A percentile compares a stretch with the other conserved stretches of the same genome.
Evolutionary conservation across 2,888 invertebrate genomes (phyloP).

Genomic region (Brachycybe producta): DNA sequence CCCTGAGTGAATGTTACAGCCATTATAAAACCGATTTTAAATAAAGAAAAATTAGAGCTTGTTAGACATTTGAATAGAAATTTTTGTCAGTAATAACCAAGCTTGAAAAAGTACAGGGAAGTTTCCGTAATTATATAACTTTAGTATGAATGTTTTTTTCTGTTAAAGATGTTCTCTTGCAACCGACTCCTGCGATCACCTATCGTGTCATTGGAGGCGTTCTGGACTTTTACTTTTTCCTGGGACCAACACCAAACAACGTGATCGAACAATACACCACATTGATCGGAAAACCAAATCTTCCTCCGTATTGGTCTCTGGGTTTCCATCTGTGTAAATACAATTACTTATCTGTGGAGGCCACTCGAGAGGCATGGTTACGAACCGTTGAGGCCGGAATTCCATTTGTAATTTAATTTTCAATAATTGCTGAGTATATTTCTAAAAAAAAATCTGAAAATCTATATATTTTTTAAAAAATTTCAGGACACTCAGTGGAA

Average conservation of each 20-base stretch:
- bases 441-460: constrained; percentile 11
- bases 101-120: not conserved
- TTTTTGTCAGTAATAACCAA: not conserved
- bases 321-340: constrained; percentile 29
- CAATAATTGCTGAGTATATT: not conserved
- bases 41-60: too few species aligned
- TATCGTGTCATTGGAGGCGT: constrained; percentile 71
- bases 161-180: constrained; percentile 56
- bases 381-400: constrained; percentile 59
- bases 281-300: constrained; percentile 33
- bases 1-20: too few species aligned
- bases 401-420: constrained; percentile 45
- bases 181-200: constrained; percentile 66
- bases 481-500: constrained; percentile 51
- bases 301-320: constrained; percentile 35
- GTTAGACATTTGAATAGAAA: not conserved
- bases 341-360: constrained; percentile 52
- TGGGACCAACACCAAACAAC: constrained; percentile 55
- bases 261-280: constrained; percentile 54
- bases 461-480: constrained; percentile 9
- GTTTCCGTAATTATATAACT: not conserved
- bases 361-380: constrained; percentile 51
- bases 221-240: constrained; percentile 60
- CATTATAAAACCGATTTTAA: too few species aligned
- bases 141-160: not conserved